Evolutionary conservation across 2,888 invertebrate species (phyloP).

Genomic region (Polydrusus cervinus): DNA sequence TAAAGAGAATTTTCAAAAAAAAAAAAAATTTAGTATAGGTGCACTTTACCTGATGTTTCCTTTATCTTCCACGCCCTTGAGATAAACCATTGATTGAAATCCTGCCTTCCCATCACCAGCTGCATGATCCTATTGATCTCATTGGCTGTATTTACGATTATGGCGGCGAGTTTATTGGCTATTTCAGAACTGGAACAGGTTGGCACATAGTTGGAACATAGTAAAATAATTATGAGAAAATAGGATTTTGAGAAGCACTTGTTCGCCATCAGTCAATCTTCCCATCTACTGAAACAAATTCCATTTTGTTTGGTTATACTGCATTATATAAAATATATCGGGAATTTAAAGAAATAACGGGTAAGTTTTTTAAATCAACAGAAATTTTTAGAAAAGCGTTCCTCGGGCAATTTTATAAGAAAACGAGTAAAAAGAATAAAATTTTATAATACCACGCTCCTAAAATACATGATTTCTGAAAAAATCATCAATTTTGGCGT

Average conservation of each 20-base stretch:
- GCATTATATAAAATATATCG: no score
- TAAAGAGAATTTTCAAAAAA: no score
- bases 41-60: slow-evolving; percentile 25
- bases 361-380: no score
- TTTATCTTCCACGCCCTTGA: slow-evolving; percentile 29
- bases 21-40: no score
- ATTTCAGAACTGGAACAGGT: neutral
- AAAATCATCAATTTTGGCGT: no score
- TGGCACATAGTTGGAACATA: neutral
- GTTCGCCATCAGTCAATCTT: neutral
- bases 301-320: neutral
- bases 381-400: no score
- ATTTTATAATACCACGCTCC: no score
- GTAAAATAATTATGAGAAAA: neutral
- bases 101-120: neutral
- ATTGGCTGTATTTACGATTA: slow-evolving; percentile 8
- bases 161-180: neutral
- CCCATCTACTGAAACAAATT: neutral
- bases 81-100: slow-evolving; percentile 48
- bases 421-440: no score
- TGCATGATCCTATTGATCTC: slow-evolving; percentile 13
- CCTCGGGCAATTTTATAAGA: no score
- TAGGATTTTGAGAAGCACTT: neutral
- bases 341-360: no score
- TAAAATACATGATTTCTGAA: no score